These are phyloP conservation scores for Anguilla japonica DNA, from an alignment of 2,113 vertebrate species.

Conservation along the genomic window DNA sequence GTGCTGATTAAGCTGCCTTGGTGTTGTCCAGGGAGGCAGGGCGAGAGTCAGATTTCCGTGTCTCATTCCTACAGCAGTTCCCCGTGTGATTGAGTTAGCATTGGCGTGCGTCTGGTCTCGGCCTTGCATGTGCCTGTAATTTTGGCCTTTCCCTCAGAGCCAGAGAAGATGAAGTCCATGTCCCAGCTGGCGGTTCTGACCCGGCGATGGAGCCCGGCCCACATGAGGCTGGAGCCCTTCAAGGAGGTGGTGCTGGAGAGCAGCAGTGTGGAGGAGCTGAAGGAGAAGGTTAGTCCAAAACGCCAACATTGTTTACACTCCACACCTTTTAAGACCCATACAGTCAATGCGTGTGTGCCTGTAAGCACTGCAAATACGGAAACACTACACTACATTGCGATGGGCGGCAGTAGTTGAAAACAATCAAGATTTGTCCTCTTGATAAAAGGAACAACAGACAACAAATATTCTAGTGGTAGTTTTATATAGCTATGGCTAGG, in stretches of 20 bases:
- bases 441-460: no score
- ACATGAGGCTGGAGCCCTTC: slow-evolving; percentile 89
- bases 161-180: slow-evolving; percentile 98
- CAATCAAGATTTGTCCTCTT: no score
- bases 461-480: no score
- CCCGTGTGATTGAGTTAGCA: neutral
- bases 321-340: no score
- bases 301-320: no score
- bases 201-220: slow-evolving; percentile 84
- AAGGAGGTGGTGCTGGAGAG: slow-evolving; percentile 94
- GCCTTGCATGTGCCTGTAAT: neutral
- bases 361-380: no score
- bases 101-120: neutral
- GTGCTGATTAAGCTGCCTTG: neutral
- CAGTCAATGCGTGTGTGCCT: no score
- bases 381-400: no score
- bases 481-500: no score
- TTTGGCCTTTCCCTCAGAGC: slow-evolving; percentile 63
- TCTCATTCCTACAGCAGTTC: neutral
- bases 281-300: slow-evolving; percentile 80
- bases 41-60: neutral
- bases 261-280: slow-evolving; percentile 92
- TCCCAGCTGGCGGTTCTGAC: slow-evolving; percentile 92
- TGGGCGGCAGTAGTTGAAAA: no score
- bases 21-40: neutral